Evolutionary conservation across 2,888 invertebrate genomes (phyloP).

Genomic region (Antheraea assamensis): DNA sequence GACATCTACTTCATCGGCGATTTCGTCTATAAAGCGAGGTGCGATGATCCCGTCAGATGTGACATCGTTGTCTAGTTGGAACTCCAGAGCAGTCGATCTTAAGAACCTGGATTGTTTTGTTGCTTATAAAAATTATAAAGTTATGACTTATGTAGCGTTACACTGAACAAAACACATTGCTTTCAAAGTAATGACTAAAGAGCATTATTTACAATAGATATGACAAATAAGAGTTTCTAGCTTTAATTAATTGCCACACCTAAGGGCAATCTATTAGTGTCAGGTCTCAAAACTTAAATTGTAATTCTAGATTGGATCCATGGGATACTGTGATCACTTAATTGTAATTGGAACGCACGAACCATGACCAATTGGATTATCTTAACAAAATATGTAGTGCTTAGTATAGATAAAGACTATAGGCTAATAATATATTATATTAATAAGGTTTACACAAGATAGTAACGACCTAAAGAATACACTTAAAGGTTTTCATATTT

Average conservation of each 20-base stretch:
- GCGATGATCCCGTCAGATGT: constrained; percentile 88
- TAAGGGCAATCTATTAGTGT: no score
- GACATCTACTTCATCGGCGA: constrained; percentile 91
- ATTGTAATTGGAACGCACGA: no score
- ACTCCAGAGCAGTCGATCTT: constrained; percentile 89
- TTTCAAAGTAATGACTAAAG: neutral
- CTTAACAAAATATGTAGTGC: neutral
- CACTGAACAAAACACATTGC: neutral
- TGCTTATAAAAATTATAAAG: neutral
- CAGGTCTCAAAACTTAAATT: no score
- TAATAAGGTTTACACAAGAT: neutral
- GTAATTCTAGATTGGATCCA: no score
- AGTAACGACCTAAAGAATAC: neutral
- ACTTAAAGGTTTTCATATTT: neutral
- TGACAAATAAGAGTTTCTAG: no score
- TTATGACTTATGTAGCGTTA: neutral
- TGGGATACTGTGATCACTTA: no score
- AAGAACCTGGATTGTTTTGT: constrained; percentile 80
- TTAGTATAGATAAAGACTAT: neutral
- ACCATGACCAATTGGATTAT: no score
- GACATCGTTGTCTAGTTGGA: constrained; percentile 88
- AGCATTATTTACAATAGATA: no score
- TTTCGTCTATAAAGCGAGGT: constrained; percentile 91
- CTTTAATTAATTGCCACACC: no score
- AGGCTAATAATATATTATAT: neutral